Conservation (phyloP, 2,797 vertebrate genomes). For the Acrossocheilus wenchowensis region DNA sequence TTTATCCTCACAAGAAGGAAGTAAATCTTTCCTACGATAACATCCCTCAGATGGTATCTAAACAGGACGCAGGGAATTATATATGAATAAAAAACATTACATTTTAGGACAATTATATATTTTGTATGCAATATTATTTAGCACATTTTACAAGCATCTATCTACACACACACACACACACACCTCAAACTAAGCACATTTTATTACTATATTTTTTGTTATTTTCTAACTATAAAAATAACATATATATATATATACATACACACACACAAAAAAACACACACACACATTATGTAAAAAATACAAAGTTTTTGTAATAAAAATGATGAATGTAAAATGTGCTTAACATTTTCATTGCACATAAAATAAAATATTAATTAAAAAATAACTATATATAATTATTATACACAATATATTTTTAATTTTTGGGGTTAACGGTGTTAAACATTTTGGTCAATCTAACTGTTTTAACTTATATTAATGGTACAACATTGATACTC, state of each 20-base stretch:
- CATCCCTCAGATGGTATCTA: slow-evolving; percentile 98
- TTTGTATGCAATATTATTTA: not conserved
- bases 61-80: not conserved
- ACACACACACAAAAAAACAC: too few relatives aligned
- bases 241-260: too few relatives aligned
- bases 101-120: not conserved
- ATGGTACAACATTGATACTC: slow-evolving; percentile 62
- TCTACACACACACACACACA: not conserved
- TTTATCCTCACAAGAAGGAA: slow-evolving; percentile 98
- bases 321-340: too few relatives aligned
- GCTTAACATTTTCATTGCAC: too few relatives aligned
- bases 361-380: too few relatives aligned
- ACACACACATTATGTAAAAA: too few relatives aligned
- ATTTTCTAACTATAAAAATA: too few relatives aligned
- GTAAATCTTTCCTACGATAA: slow-evolving; percentile 99
- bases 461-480: too few relatives aligned
- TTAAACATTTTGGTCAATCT: not conserved
- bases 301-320: too few relatives aligned
- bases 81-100: not conserved
- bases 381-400: not conserved
- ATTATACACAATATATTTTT: not conserved
- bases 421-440: not conserved
- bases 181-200: not conserved
- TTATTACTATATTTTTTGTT: not conserved
- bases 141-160: not conserved